Evolutionary conservation across 2,888 invertebrate genomes (phyloP), one percentile per base, ranked within the genome.

Genomic region (Tenthredo mesomela): DNA sequence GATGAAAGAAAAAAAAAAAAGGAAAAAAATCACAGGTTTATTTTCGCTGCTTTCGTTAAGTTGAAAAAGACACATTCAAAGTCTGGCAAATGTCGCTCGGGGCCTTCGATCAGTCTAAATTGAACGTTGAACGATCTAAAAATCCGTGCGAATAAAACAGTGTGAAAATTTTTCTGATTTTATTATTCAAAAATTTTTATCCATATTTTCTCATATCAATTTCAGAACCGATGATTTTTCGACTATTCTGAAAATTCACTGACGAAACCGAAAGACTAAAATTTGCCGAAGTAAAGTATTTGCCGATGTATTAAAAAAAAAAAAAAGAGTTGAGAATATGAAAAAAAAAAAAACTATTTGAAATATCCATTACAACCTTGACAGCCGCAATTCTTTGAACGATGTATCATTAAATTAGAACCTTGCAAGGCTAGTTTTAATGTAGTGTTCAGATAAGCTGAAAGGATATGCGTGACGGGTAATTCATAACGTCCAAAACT

Each of bases 41-140:
- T 75, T 75, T 75, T 75, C 47, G 47, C 75, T 75, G 7, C 75
- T 75, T 75, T 75, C 70, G 70, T 70, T 29, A 37, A 70, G 33
- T 70, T n/a, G 37, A 70, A 37, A 67, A 70, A n/a, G 25, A 70
- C 70, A 70, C 9, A 37, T 70, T 37, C 37, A 70, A 37, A 70
- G 70, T 70, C 70, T 70, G 70, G 70, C 70, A 37, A 70, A 29
- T 70, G 18, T 70, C 70, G 70, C 70, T 70, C 37, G 33, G 9
- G 70, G 33, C 70, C 70, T 70, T 70, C 70, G 33, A 70, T 70
- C 70, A 37, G 25, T 70, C 18, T 37, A 37, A 33, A 33, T n/a
- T 70, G 15, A 70, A 33, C 15, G 7, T 6, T 3, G 18, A n/a
- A 70, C 15, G 18, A 5, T 70, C n/a, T n/a, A n/a, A n/a, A 33